Evolutionary conservation across 2,888 invertebrate genomes (phyloP).

Genomic region (Conomelus anceps): DNA sequence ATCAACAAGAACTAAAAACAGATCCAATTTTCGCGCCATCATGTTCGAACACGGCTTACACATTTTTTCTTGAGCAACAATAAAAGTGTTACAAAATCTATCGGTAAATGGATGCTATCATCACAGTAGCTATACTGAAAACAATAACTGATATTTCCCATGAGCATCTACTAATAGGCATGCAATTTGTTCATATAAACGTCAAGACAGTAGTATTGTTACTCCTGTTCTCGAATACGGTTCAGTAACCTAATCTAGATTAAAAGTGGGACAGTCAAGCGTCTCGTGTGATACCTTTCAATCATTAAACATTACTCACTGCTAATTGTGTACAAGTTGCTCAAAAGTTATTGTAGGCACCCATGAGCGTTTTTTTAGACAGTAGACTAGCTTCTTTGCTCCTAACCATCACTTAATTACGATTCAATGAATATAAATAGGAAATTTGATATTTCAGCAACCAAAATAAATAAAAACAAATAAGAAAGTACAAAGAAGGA

Average conservation of each 20-base stretch:
- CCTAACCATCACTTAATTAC: too few relatives aligned
- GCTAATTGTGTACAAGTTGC: not conserved
- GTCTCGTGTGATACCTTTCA: not conserved
- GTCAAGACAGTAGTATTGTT: too few relatives aligned
- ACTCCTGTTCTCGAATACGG: too few relatives aligned
- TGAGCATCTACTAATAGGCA: not conserved
- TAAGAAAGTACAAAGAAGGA: too few relatives aligned
- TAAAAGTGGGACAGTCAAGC: not conserved
- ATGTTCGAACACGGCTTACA: not conserved
- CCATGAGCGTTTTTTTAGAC: too few relatives aligned
- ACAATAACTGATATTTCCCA: not conserved
- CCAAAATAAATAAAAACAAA: too few relatives aligned
- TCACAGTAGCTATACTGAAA: not conserved
- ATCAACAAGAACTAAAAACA: not conserved
- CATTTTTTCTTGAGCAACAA: not conserved
- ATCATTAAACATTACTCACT: not conserved
- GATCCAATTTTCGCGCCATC: not conserved
- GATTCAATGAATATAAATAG: too few relatives aligned
- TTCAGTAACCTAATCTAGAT: not conserved
- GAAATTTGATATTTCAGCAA: too few relatives aligned
- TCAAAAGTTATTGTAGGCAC: too few relatives aligned
- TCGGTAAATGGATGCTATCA: not conserved
- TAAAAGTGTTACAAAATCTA: not conserved
- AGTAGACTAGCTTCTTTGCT: too few relatives aligned
- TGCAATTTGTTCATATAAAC: not conserved